Conservation (phyloP, 2,888 invertebrate genomes). For the Drosophila phalerata region DNA sequence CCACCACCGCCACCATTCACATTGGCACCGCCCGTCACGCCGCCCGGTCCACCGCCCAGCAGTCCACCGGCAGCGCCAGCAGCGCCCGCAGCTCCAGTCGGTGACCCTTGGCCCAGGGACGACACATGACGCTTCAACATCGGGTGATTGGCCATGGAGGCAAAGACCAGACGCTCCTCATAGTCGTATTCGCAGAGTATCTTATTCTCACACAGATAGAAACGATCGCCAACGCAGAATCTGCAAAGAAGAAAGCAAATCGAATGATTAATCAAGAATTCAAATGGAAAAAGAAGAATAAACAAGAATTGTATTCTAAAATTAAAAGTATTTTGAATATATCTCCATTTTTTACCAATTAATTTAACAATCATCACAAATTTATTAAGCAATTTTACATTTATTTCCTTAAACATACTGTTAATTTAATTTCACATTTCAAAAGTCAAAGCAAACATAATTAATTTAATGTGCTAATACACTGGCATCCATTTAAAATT, state of each 20-base stretch:
- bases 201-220: slow-evolving; percentile 98
- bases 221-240: slow-evolving; percentile 98
- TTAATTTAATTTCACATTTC: too few species aligned
- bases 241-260: slow-evolving; percentile 86
- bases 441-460: too few species aligned
- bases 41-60: slow-evolving; percentile 70
- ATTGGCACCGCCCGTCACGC: slow-evolving; percentile 52
- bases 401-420: too few species aligned
- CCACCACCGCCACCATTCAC: slow-evolving; percentile 50
- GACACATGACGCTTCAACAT: slow-evolving; percentile 85
- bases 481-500: too few species aligned
- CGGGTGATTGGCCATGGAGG: slow-evolving; percentile 97
- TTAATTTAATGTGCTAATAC: too few species aligned
- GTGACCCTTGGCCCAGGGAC: slow-evolving; percentile 84
- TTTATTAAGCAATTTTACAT: too few species aligned
- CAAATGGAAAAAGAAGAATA: background rate
- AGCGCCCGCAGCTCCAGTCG: slow-evolving; percentile 78
- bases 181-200: slow-evolving; percentile 99
- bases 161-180: slow-evolving; percentile 97
- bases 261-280: background rate
- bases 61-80: slow-evolving; percentile 63
- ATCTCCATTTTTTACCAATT: too few species aligned
- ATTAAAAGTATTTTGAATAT: too few species aligned
- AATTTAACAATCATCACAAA: too few species aligned
- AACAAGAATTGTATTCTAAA: too few species aligned